These are phyloP conservation scores for Deroplatys truncata DNA, from an alignment of 2,888 invertebrate genomes.

Conservation along the genomic window DNA sequence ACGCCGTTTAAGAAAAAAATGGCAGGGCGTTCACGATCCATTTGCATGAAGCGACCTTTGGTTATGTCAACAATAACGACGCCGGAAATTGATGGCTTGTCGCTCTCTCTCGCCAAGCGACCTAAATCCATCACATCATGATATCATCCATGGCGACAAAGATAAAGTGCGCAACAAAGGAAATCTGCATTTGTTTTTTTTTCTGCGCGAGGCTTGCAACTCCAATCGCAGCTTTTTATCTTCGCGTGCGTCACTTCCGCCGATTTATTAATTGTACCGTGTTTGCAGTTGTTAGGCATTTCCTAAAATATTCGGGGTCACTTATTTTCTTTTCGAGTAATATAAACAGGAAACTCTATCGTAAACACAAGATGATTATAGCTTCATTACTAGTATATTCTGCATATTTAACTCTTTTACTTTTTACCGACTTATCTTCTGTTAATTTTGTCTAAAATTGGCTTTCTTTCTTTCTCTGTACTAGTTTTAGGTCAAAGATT, in stretches of 20 bases:
- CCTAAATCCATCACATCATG: background rate
- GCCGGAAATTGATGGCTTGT: background rate
- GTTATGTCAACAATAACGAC: background rate
- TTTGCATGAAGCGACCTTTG: background rate
- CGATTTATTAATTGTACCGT: background rate
- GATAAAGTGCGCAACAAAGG: background rate
- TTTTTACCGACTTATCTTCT: no score
- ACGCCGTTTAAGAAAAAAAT: background rate
- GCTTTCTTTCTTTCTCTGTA: no score
- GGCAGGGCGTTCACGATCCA: background rate
- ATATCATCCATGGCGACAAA: background rate
- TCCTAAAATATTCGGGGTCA: no score
- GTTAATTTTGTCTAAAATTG: no score
- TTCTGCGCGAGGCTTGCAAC: background rate
- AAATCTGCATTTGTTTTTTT: background rate
- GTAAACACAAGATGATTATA: no score
- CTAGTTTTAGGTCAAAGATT: no score
- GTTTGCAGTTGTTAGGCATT: no score
- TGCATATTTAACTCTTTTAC: no score
- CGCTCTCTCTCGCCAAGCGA: background rate
- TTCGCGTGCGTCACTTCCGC: background rate
- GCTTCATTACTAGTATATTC: no score
- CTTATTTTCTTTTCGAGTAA: no score
- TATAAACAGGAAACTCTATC: no score
- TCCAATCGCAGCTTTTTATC: background rate